Base-by-base conservation (phyloP, 1,140 invertebrate species). In the Araneus ventricosus region DNA sequence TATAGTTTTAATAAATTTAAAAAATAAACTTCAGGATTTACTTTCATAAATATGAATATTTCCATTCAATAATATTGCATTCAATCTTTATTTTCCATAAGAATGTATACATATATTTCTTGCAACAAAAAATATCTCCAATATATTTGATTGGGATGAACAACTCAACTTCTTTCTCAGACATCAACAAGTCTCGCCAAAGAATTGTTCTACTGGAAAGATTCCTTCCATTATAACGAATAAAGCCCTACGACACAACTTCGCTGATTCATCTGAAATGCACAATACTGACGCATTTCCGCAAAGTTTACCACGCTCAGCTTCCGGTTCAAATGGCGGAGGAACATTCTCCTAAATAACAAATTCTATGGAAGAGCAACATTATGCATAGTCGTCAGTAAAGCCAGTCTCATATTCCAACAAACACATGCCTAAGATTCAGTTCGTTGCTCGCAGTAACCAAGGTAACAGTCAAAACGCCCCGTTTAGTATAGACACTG, bases 391-490 rank as follows among this genome's bases (percentile, higher is more conserved):
- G 20, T 34, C 63, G 24, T n/a, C 63, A 27, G 8, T n/a, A 14
- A 27, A 37, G 30, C 30, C 34, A 34, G 30, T 5, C 70, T 75
- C 63, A 75, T 30, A 75, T 75, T 30, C 34, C 17, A 34, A 30
- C 70, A 22, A 75, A 75, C 70, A 75, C 17, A 75, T 17, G 70
- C 34, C 34, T 34, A 37, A 75, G 70, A 75, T 75, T 75, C 70
- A 75, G 27, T 75, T 37, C 27, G 20, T 30, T 75, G 70, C 5
- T 20, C 70, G 22, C 70, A 75, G 70, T 75, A 20, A 22, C 70
- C 70, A 75, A 75, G 70, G 70, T 34, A 75, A 75, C 70, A 75
- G 70, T 37, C 70, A 37, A 75, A 75, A 75, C 70, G 24, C 8
- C 24, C 63, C n/a, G 63, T 14, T 27, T 37, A 30, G 20, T 75